These are phyloP conservation scores for Branchinecta lindahli DNA, from an alignment of 1,140 invertebrate species.

Conservation along the genomic window DNA sequence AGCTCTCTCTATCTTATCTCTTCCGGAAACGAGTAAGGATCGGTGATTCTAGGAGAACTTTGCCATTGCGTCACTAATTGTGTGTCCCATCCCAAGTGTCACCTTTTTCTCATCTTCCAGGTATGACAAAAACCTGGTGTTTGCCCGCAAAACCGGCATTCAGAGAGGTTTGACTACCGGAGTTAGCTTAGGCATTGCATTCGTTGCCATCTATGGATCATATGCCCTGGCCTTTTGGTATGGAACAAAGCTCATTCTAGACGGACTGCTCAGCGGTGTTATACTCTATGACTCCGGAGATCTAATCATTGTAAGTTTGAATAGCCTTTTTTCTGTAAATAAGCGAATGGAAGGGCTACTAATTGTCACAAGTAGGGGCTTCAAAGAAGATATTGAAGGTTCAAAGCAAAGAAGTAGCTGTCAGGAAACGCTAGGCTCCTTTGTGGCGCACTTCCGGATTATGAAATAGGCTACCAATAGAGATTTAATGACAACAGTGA, in stretches of 20 bases:
- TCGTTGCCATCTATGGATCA: constrained; percentile 52
- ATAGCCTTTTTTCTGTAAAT: constrained; percentile 11
- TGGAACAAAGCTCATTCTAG: constrained; percentile 43
- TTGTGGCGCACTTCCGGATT: no score
- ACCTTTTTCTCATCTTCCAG: constrained; percentile 22
- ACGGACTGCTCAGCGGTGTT: constrained; percentile 20
- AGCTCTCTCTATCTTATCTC: no score
- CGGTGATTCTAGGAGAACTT: no score
- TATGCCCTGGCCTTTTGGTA: constrained; percentile 73
- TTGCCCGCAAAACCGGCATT: constrained; percentile 47
- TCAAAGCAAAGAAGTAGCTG: no score
- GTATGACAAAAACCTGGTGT: constrained; percentile 43
- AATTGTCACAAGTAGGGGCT: no score
- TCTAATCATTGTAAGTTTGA: constrained; percentile 26
- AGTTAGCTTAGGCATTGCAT: constrained; percentile 41
- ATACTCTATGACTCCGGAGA: constrained; percentile 24
- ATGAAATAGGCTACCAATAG: no score
- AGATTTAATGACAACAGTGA: no score
- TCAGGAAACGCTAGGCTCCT: no score
- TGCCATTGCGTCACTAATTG: no score
- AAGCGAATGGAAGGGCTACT: neutral
- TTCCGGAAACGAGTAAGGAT: no score
- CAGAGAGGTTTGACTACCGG: constrained; percentile 51
- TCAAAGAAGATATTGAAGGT: no score
- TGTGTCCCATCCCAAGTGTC: no score